phyloP scores from a whole-genome alignment of 1,140 invertebrate genomes.

The Cyrtorhinus lividipennis region DNA sequence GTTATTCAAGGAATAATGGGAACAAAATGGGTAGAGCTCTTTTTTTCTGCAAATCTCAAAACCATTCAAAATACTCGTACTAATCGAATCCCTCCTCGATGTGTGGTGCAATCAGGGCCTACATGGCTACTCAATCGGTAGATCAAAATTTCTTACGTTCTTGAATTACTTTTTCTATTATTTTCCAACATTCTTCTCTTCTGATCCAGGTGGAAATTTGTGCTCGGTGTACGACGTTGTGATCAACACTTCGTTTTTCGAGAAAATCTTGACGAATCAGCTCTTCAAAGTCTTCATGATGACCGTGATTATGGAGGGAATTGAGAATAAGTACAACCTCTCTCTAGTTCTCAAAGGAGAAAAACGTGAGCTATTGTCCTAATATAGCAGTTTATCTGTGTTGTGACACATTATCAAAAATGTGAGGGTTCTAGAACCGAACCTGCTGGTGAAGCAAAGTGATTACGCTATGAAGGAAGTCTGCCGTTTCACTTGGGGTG shows the following conservation, averaged over 20 bases:
- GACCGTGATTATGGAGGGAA: constrained; percentile 54
- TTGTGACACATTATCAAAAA: neutral
- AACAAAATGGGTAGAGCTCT: too few species aligned
- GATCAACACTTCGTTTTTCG: constrained; percentile 54
- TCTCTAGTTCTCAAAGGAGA: constrained; percentile 40
- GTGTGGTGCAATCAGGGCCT: too few species aligned
- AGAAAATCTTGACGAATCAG: constrained; percentile 47
- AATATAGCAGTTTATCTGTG: neutral
- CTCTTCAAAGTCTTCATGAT: constrained; percentile 61
- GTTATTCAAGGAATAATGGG: too few species aligned
- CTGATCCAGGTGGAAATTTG: constrained; percentile 39
- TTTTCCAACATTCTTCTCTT: too few species aligned
- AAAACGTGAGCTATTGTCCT: constrained; percentile 19
- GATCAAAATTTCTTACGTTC: neutral
- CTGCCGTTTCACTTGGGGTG: too few species aligned
- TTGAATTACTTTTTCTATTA: neutral
- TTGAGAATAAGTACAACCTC: constrained; percentile 57
- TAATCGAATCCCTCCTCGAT: too few species aligned
- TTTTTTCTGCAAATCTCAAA: too few species aligned
- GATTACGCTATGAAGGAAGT: too few species aligned
- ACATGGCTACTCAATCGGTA: neutral
- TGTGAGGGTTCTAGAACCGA: neutral
- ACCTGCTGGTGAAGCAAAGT: neutral
- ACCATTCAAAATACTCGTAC: too few species aligned
- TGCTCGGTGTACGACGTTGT: constrained; percentile 63